Evolutionary conservation across 2,113 vertebrate species (phyloP).

Genomic region (Ailurus styani): DNA sequence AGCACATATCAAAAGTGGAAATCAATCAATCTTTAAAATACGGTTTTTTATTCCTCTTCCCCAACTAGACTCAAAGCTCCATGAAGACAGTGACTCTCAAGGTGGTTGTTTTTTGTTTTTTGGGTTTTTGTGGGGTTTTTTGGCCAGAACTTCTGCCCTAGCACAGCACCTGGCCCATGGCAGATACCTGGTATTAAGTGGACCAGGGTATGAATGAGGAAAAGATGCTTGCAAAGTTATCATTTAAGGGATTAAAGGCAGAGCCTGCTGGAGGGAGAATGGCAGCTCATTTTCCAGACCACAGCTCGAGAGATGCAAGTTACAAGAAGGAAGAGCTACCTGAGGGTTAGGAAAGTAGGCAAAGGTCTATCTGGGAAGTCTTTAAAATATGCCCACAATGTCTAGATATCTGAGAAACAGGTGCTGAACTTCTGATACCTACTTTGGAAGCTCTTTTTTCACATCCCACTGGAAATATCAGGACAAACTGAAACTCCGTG

Average conservation of each 20-base stretch:
- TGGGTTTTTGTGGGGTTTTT: too few relatives aligned
- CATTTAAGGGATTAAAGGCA: not conserved
- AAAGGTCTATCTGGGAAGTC: not conserved
- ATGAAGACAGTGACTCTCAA: not conserved
- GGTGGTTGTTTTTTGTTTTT: not conserved
- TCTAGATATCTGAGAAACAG: not conserved
- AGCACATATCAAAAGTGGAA: not conserved
- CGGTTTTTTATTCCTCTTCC: not conserved
- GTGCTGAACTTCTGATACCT: not conserved
- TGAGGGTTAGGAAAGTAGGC: rapidly evolving
- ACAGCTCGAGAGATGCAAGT: not conserved
- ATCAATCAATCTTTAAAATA: not conserved
- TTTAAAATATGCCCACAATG: not conserved
- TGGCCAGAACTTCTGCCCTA: too few relatives aligned
- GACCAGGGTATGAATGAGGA: not conserved
- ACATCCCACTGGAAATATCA: not conserved
- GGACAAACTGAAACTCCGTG: not conserved
- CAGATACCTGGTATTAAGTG: not conserved
- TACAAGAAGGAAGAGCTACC: not conserved
- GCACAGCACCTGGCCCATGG: not conserved
- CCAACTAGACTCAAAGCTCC: not conserved
- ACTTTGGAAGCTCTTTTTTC: not conserved
- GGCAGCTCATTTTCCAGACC: not conserved
- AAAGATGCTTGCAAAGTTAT: not conserved
- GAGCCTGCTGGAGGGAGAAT: not conserved